These are phyloP conservation scores for Dicranocentrus wangi DNA, from an alignment of 2,888 invertebrate genomes.

Conservation along the genomic window DNA sequence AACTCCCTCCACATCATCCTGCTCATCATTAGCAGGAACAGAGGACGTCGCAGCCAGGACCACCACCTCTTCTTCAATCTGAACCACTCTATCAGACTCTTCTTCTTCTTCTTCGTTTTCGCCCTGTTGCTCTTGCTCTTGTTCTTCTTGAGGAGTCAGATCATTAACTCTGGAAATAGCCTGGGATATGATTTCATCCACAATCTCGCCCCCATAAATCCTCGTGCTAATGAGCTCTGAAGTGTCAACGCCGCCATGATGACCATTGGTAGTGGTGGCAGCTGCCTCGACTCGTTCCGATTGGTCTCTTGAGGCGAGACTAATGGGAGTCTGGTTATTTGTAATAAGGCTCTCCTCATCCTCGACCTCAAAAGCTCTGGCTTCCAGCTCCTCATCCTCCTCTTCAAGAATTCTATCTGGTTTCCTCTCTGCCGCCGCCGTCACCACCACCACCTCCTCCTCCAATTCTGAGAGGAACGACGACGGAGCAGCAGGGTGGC, in stretches of 20 bases:
- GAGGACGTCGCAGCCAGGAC: too few species aligned
- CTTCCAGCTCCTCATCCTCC: constrained; percentile 40
- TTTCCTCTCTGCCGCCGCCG: too few species aligned
- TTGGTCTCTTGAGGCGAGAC: constrained; percentile 64
- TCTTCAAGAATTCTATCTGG: constrained; percentile 53
- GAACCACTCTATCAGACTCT: too few species aligned
- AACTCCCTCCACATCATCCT: neutral
- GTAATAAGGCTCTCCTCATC: constrained; percentile 33
- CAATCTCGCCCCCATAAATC: constrained; percentile 67
- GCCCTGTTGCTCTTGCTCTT: constrained; percentile 17
- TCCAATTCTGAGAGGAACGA: too few species aligned
- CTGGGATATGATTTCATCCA: constrained; percentile 70
- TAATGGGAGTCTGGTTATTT: constrained; percentile 60
- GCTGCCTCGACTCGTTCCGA: constrained; percentile 53
- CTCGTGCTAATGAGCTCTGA: constrained; percentile 56
- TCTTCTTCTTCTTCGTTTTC: constrained; percentile 32
- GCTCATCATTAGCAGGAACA: neutral
- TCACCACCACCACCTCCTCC: neutral
- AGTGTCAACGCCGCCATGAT: constrained; percentile 28
- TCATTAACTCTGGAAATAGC: constrained; percentile 69
- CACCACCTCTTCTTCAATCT: too few species aligned
- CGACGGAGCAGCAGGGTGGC: too few species aligned
- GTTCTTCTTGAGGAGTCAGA: constrained; percentile 39
- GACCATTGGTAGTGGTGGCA: constrained; percentile 44
- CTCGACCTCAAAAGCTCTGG: constrained; percentile 47